Evolutionary conservation across 2,888 invertebrate genomes (phyloP).

Genomic region (Spisula solida): DNA sequence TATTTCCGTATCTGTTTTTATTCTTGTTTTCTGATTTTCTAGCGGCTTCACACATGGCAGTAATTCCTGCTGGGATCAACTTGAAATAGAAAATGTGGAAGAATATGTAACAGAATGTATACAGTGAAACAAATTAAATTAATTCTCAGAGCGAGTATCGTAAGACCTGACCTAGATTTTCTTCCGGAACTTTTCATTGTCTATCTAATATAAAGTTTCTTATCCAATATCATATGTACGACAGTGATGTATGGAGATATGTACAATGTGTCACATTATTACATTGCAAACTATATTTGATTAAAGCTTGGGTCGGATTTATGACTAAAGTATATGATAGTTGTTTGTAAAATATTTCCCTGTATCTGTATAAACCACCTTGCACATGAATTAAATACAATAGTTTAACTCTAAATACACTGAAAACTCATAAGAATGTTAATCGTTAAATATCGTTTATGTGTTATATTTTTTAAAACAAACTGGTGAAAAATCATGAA

Average conservation of each 20-base stretch:
- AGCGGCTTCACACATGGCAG: constrained; percentile 84
- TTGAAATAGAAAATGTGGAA: constrained; percentile 60
- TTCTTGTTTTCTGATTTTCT: constrained; percentile 85
- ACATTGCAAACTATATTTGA: too few species aligned
- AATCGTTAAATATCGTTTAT: too few species aligned
- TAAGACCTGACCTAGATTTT: not conserved
- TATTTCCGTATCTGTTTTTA: constrained; percentile 87
- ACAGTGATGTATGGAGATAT: not conserved
- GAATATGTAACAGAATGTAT: not conserved
- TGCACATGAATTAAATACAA: too few species aligned
- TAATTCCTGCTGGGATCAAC: constrained; percentile 85
- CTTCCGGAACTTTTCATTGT: not conserved
- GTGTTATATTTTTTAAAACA: too few species aligned
- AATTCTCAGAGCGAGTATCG: not conserved
- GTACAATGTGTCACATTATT: too few species aligned
- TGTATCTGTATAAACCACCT: too few species aligned
- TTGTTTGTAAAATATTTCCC: too few species aligned
- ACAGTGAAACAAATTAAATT: not conserved
- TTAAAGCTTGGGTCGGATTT: too few species aligned
- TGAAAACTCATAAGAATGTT: too few species aligned
- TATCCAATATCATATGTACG: not conserved
- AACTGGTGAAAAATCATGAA: too few species aligned
- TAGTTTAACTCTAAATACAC: too few species aligned
- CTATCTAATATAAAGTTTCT: not conserved
- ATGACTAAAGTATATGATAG: too few species aligned